Evolutionary conservation across 2,888 invertebrate genomes (phyloP).

Genomic region (Mimachlamys varia): DNA sequence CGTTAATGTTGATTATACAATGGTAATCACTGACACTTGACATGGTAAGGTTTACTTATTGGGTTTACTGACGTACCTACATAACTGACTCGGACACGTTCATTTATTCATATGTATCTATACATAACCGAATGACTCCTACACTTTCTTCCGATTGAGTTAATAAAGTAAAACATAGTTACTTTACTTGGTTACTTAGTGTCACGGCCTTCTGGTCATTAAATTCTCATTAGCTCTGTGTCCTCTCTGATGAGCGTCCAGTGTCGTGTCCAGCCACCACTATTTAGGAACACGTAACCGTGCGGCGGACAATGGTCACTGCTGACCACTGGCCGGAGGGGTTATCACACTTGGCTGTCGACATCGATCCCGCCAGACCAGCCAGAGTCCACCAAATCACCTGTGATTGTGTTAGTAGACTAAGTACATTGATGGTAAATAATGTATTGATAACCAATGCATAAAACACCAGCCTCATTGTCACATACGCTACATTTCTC

Average conservation of each 20-base stretch:
- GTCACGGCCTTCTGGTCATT: background rate
- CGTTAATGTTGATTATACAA: background rate
- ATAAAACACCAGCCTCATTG: no score
- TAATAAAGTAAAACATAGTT: background rate
- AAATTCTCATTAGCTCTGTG: conserved; percentile 14
- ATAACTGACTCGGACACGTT: no score
- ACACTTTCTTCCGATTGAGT: background rate
- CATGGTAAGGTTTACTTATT: background rate
- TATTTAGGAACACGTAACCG: background rate
- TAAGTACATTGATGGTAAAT: no score
- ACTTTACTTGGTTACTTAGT: background rate
- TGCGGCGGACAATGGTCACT: background rate
- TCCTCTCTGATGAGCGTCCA: background rate
- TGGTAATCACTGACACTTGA: background rate
- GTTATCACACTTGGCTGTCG: background rate
- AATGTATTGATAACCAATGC: no score
- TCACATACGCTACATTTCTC: no score
- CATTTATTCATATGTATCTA: background rate
- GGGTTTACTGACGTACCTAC: no score
- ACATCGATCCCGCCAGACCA: background rate
- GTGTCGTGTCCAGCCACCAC: background rate
- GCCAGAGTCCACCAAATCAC: background rate
- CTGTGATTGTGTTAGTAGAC: no score
- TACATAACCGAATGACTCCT: background rate
- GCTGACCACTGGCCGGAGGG: background rate